Evolutionary conservation across 2,113 vertebrate genomes (phyloP).

Genomic region (Ictalurus furcatus): DNA sequence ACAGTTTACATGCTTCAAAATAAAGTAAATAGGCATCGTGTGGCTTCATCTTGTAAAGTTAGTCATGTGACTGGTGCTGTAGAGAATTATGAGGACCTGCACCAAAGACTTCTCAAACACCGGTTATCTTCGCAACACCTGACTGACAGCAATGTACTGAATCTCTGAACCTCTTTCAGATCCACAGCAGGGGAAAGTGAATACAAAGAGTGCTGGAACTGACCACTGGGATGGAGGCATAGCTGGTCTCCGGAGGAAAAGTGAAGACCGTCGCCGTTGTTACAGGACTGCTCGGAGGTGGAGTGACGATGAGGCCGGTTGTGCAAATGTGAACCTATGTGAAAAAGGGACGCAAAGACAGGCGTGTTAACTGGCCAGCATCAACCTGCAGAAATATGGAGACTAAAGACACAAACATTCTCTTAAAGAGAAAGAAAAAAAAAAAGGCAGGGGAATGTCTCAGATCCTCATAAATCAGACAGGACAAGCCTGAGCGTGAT

Average conservation of each 20-base stretch:
- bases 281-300: conserved; percentile 95
- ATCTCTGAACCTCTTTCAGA: neutral
- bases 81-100: too few species aligned
- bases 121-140: neutral
- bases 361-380: conserved; percentile 16
- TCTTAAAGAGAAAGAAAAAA: neutral
- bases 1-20: neutral
- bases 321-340: conserved; percentile 96
- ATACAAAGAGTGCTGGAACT: conserved; percentile 46
- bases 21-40: neutral
- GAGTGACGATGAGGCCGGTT: conserved; percentile 93
- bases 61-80: neutral
- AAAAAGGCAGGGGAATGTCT: neutral
- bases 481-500: conserved; percentile 9
- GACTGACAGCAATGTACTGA: neutral
- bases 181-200: neutral
- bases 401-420: conserved; percentile 8
- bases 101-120: neutral
- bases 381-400: neutral
- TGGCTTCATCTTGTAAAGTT: neutral
- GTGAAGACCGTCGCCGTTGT: conserved; percentile 91
- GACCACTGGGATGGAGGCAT: conserved; percentile 79
- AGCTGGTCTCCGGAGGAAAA: conserved; percentile 88
- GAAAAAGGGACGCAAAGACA: conserved; percentile 45
- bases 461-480: conserved; percentile 25